These are phyloP conservation scores for Ganaspis brasiliensis DNA, from an alignment of 2,888 invertebrate species.

Conservation along the genomic window DNA sequence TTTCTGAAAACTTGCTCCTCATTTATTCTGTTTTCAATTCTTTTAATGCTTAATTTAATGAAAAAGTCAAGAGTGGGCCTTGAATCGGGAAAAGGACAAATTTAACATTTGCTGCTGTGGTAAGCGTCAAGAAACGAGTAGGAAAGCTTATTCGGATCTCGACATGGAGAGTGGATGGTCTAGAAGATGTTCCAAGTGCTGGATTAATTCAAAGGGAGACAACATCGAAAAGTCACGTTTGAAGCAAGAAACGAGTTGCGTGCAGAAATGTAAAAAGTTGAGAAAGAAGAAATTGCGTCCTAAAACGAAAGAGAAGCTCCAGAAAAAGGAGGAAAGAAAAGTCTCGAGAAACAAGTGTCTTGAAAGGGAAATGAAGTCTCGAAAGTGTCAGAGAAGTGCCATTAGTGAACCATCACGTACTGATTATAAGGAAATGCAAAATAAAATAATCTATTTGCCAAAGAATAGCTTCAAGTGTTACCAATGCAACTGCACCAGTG, in stretches of 20 bases:
- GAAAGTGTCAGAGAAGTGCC: slow-evolving; percentile 11
- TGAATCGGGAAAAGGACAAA: neutral
- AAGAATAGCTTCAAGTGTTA: neutral
- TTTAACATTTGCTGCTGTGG: slow-evolving; percentile 23
- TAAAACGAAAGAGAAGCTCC: slow-evolving; percentile 43
- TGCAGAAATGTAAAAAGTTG: slow-evolving; percentile 26
- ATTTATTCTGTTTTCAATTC: too few species aligned
- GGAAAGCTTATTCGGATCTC: slow-evolving; percentile 46
- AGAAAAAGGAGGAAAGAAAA: slow-evolving; percentile 48
- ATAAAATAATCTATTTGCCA: neutral
- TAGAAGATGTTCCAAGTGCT: slow-evolving; percentile 38
- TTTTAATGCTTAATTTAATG: too few species aligned
- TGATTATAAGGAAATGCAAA: slow-evolving; percentile 3
- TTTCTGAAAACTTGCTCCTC: too few species aligned
- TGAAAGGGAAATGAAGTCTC: slow-evolving; percentile 52
- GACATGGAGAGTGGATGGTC: slow-evolving; percentile 49
- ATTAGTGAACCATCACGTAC: slow-evolving; percentile 13
- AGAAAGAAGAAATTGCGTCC: slow-evolving; percentile 42
- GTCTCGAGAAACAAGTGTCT: slow-evolving; percentile 46
- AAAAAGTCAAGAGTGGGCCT: slow-evolving; percentile 36
- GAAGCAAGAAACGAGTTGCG: slow-evolving; percentile 20
- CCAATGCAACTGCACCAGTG: slow-evolving; percentile 3
- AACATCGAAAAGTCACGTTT: slow-evolving; percentile 29
- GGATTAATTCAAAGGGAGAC: slow-evolving; percentile 34
- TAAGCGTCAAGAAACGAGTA: slow-evolving; percentile 9